Conservation (phyloP, 2,797 vertebrate genomes). For the Leuciscus waleckii region DNA sequence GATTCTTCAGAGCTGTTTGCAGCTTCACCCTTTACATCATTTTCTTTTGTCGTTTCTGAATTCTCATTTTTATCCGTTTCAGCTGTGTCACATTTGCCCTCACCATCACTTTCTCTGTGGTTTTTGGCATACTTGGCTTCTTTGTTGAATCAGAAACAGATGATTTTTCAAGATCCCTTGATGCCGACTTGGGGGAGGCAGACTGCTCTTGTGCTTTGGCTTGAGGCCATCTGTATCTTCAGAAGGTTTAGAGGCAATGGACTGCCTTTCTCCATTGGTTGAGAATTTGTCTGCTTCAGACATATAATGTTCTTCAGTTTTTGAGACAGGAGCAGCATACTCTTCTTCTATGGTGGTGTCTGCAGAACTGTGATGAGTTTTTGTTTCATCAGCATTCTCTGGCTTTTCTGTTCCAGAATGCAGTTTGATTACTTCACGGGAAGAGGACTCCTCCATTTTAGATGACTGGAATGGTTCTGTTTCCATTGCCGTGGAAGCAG, state of each 20-base stretch:
- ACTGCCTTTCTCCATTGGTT: conserved; percentile 5
- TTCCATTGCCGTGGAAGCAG: conserved; percentile 27
- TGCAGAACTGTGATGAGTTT: conserved; percentile 9
- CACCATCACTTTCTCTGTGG: conserved; percentile 19
- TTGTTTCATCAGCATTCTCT: conserved; percentile 32
- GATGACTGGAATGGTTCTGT: conserved; percentile 25
- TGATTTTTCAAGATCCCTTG: conserved; percentile 36
- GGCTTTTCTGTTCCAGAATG: conserved; percentile 49
- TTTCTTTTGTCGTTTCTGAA: conserved; percentile 19
- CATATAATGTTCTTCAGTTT: conserved; percentile 14
- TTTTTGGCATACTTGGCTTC: background rate
- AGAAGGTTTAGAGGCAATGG: background rate
- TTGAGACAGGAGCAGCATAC: background rate
- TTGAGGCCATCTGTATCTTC: conserved; percentile 17
- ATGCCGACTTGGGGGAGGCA: background rate
- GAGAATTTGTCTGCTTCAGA: conserved; percentile 28
- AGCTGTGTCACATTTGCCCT: background rate
- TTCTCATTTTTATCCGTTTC: conserved; percentile 15
- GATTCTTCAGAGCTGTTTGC: conserved; percentile 43
- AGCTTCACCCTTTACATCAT: conserved; percentile 1
- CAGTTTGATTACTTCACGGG: background rate
- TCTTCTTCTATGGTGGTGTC: conserved; percentile 22
- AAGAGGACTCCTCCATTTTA: conserved; percentile 25
- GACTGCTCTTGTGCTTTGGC: conserved; percentile 30
- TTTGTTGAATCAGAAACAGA: conserved; percentile 18